Evolutionary conservation across 2,888 invertebrate species (phyloP).

Genomic region (Danaus chrysippus): DNA sequence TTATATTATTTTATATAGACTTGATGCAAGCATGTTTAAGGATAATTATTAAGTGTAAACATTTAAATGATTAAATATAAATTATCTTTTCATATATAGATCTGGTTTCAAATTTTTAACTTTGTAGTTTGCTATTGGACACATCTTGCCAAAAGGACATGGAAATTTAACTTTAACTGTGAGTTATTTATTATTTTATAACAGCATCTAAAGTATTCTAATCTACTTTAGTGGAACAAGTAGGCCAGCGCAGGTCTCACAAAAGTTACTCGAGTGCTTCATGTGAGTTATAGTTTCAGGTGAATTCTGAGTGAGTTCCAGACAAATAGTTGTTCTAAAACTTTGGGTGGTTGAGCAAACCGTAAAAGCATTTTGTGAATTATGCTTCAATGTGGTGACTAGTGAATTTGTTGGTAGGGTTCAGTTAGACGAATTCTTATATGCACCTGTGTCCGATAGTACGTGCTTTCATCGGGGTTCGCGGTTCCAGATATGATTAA

Average conservation of each 20-base stretch:
- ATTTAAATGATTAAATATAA: no score
- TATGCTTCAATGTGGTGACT: conserved; percentile 60
- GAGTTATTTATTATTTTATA: neutral
- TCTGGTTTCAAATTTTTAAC: no score
- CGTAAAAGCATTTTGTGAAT: conserved; percentile 67
- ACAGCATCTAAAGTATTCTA: conserved; percentile 6
- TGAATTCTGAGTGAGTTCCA: conserved; percentile 13
- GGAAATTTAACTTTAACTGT: no score
- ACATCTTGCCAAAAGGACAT: no score
- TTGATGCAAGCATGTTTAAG: neutral
- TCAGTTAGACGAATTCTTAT: conserved; percentile 29
- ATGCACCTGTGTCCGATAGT: conserved; percentile 28
- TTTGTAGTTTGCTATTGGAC: no score
- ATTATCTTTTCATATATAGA: no score
- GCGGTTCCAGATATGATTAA: conserved; percentile 22
- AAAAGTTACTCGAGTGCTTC: conserved; percentile 4
- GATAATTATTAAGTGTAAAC: no score
- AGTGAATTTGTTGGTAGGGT: conserved; percentile 44
- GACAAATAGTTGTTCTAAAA: conserved; percentile 32
- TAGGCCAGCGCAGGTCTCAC: conserved; percentile 4
- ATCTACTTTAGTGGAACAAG: conserved; percentile 7
- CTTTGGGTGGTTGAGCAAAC: conserved; percentile 36
- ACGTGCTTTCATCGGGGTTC: conserved; percentile 27
- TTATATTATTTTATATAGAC: neutral
- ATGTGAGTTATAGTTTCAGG: conserved; percentile 5